Evolutionary conservation across 2,888 invertebrate genomes (phyloP), one percentile per base, ranked within the genome.

Genomic region (Cinara cedri): DNA sequence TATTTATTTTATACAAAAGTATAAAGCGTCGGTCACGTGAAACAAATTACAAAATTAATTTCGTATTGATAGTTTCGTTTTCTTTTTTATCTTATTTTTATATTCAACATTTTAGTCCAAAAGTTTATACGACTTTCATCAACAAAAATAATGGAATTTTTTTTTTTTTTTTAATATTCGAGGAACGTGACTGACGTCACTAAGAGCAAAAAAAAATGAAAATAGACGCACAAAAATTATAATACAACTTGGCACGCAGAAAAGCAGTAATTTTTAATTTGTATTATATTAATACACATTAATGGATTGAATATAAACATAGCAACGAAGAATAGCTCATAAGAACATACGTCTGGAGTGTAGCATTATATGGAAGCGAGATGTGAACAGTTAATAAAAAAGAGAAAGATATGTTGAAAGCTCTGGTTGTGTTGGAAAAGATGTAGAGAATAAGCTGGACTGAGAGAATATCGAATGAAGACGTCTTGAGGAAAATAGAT

Each of bases 101-200:
- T 34, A 34, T 6, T 3, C 34, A 71, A 44, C n/a, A n/a, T 24
- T 49, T 24, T 16, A 63, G 51, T 68, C n/a, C n/a, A 24, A 16
- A 71, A 44, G 42, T 42, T 71, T 44, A 21, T 55, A 21, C 11
- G 16, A 57, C 10, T 19, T 51, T 55, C 42, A 42, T n/a, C n/a
- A n/a, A n/a, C 42, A 44, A 71, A 9, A 19, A 26, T 42, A 42
- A 24, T 60, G 14, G 13, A 24, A 24, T 72, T 46, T 11, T n/a
- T 8, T 71, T 70, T 60, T 8, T 60, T 46, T 71, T 24, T 72
- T 6, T 46, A 24, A 13, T 49, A 9, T n/a, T 34, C 16, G 8
- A 60, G n/a, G 1, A 72, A 55, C 81, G 62, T 26, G 46, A 65
- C 63, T 55, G 81, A 75, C 80, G 66, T 62, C 81, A 72, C 14